Evolutionary conservation across 2,888 invertebrate species (phyloP), one percentile per base, ranked within the genome.

Genomic region (Myopa tessellatipennis): DNA sequence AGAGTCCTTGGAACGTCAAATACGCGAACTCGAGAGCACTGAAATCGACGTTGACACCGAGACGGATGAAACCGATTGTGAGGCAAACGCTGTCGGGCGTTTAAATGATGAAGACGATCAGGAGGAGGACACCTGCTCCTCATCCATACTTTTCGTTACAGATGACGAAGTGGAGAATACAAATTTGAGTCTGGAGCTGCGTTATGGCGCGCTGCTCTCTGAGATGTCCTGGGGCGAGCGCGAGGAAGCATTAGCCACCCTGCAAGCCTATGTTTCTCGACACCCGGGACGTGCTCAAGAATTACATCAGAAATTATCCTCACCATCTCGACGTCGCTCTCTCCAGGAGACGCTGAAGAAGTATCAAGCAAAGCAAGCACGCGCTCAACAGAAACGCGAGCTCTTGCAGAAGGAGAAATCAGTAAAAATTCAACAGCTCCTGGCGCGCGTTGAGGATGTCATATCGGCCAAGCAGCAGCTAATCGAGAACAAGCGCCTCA

Each of bases 261-360:
- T 96, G 18, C 93, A 95, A 83, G 95, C 93, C 0, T 89, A 95
- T 38, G 95, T 95, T 0, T 94, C 95, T 0, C 92, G 98, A n/a
- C 95, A 96, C 87, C 98, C 98, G 0, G 98, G 97, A 74, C 85
- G 98, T 75, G 97, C 97, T 0, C 93, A 96, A 79, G 96, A 98
- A 83, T 91, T 98, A 67, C 98, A 98, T 88, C 97, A 97, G 83
- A 98, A 98, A 87, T 90, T 99, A 0, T 97, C 97, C 0, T 96
- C 96, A 69, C 98, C 98, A 0, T 95, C 96, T 1, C 91, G 96
- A n/a, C 91, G 95, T 60, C 93, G 95, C 81, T 94, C 95, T n/a
- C 85, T 95, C n/a, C 93, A 95, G 40, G 95, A 95, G 85, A 96
- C 96, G 0, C 88, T 96, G 34, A 90, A 91, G 74, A 90, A 92